Evolutionary conservation across 2,113 vertebrate genomes (phyloP).

Genomic region (Pterocles orientalis): DNA sequence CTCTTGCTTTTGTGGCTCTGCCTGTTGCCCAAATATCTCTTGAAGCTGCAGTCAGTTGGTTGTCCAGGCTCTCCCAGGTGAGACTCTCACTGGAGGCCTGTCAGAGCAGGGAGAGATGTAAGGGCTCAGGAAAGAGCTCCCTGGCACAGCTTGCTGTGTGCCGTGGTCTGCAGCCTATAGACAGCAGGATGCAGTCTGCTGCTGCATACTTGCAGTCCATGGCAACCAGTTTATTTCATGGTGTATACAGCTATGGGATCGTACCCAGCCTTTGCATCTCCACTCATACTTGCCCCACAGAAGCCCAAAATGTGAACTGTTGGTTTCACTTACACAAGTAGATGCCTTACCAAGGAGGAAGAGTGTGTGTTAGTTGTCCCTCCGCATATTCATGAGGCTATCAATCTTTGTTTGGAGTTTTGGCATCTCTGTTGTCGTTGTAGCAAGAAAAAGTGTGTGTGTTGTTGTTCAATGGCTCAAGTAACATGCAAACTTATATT

Average conservation of each 20-base stretch:
- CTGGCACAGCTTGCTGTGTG: not conserved
- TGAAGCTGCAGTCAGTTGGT: not conserved
- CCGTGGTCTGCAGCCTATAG: not conserved
- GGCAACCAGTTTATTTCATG: not conserved
- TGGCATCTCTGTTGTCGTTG: not conserved
- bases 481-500: not conserved
- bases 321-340: not conserved
- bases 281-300: not conserved
- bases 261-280: not conserved
- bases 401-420: not conserved
- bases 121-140: not conserved
- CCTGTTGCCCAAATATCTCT: not conserved
- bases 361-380: not conserved
- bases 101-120: not conserved
- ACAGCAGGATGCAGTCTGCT: not conserved
- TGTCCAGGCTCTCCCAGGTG: not conserved
- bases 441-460: not conserved
- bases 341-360: not conserved
- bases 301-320: not conserved
- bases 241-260: not conserved
- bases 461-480: not conserved
- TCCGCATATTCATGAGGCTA: not conserved
- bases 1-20: not conserved
- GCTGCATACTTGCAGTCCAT: rapidly evolving
- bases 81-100: not conserved